Evolutionary conservation across 2,888 invertebrate genomes (phyloP), one percentile per base, ranked within the genome.

Genomic region (Shargacucullia verbasci): DNA sequence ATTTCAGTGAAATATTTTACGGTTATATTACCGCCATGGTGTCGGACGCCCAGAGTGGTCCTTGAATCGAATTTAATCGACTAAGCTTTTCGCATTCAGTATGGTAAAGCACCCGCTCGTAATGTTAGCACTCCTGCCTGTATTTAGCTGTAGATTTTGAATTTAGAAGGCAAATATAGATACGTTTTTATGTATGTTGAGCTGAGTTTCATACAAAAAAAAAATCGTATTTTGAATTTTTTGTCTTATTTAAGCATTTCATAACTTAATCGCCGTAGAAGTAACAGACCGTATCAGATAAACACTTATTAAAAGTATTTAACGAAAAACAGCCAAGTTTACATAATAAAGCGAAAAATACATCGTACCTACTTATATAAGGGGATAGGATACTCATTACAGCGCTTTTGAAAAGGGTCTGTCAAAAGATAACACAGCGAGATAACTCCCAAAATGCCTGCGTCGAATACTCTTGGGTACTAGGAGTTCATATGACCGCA

Each of bases 61-160:
- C 73, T 66, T 71, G 74, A 80, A 80, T 76, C 75, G 74, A 76
- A 80, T 75, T 76, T 74, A 81, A 79, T 80, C 71, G 73, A 78
- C 68, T 72, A 70, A 76, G 73, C 79, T 72, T 74, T 20, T 82
- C 67, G 69, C 63, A 73, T 79, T 74, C 64, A 79, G 69, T 73
- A 54, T 68, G 52, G 70, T 72, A 61, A 75, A 76, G 72, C 70
- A 76, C 73, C 68, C 67, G 69, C 69, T 61, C 45, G 38, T 38
- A 20, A 46, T 64, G 57, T 53, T 58, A 29, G 59, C 37, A 62
- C 62, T 58, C 39, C 52, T 37, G 43, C 47, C 37, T 56, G 15
- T 55, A 56, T 55, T 63, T 31, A 50, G 39, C 38, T 55, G 12
- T 52, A 39, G 14, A 46, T 38, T 39, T 45, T 20, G 20, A 20